phyloP scores from a whole-genome alignment of 1,140 invertebrate genomes.

The Paracyclopina nana region DNA sequence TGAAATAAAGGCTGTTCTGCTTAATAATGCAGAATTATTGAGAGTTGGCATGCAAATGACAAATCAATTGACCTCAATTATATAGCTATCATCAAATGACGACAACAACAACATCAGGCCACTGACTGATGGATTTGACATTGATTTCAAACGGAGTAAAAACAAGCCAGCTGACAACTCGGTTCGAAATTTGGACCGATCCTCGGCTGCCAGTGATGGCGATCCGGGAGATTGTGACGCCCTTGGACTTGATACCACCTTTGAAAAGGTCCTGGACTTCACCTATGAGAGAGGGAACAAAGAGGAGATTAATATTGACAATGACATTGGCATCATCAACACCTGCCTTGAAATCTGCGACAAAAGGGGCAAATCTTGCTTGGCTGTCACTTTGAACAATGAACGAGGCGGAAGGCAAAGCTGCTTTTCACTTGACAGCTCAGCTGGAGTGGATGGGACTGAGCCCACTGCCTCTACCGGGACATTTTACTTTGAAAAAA shows the following conservation, averaged over 20 bases:
- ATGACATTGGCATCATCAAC: constrained; percentile 28
- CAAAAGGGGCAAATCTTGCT: constrained; percentile 26
- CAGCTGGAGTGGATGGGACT: constrained; percentile 25
- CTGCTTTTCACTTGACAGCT: constrained; percentile 28
- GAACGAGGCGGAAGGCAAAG: constrained; percentile 24
- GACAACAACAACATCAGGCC: background rate
- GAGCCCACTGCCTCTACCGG: constrained; percentile 25
- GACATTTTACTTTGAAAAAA: constrained; percentile 32
- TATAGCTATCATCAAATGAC: no score
- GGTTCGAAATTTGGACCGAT: background rate
- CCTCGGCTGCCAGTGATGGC: background rate
- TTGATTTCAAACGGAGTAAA: background rate
- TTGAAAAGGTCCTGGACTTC: constrained; percentile 19
- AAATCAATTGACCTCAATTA: no score
- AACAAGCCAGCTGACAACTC: no score
- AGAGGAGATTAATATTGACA: constrained; percentile 18
- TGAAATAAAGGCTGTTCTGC: no score
- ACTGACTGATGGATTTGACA: background rate
- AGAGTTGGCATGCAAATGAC: no score
- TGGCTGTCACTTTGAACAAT: constrained; percentile 28
- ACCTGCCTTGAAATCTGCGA: constrained; percentile 30
- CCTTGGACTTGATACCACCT: constrained; percentile 14
- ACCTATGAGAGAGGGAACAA: constrained; percentile 14
- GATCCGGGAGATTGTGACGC: background rate
- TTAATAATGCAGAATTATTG: no score